These are phyloP conservation scores for Synanthedon vespiformis DNA, from an alignment of 2,888 invertebrate species.

Conservation along the genomic window DNA sequence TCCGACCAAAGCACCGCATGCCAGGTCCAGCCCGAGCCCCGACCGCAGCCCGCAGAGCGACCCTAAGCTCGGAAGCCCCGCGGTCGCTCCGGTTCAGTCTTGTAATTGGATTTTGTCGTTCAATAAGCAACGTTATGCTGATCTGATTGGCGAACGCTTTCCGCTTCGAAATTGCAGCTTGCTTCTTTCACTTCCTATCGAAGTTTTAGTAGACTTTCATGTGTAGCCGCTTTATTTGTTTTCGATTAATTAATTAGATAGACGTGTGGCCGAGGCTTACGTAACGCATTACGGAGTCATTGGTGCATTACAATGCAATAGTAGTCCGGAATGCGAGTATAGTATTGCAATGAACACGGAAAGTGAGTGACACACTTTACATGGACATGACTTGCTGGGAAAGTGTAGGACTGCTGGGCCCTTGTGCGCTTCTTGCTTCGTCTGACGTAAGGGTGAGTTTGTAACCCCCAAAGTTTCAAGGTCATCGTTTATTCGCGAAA, in stretches of 20 bases:
- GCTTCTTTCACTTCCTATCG: slow-evolving; percentile 45
- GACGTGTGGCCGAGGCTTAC: slow-evolving; percentile 30
- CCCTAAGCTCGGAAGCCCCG: slow-evolving; percentile 57
- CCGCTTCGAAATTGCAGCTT: slow-evolving; percentile 61
- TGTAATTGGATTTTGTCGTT: slow-evolving; percentile 67
- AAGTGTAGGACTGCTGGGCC: slow-evolving; percentile 64
- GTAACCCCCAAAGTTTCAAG: slow-evolving; percentile 10
- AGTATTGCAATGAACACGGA: slow-evolving; percentile 22
- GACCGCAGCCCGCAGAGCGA: slow-evolving; percentile 49
- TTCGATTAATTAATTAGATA: slow-evolving; percentile 23
- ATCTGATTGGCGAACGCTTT: slow-evolving; percentile 63
- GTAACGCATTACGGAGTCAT: slow-evolving; percentile 41
- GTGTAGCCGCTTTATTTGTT: slow-evolving; percentile 55
- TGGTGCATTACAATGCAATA: slow-evolving; percentile 48
- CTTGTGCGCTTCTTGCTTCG: slow-evolving; percentile 63
- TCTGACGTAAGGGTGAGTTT: slow-evolving; percentile 63
- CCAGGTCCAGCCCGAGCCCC: slow-evolving; percentile 41
- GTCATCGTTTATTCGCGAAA: neutral
- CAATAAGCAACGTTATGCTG: slow-evolving; percentile 57
- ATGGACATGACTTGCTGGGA: slow-evolving; percentile 69
- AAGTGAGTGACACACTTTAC: slow-evolving; percentile 24
- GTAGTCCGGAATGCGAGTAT: slow-evolving; percentile 28
- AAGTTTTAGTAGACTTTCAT: slow-evolving; percentile 39
- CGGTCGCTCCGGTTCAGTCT: slow-evolving; percentile 65
- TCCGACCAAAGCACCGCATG: slow-evolving; percentile 43